Percentiles rank a stretch among this genome's conserved stretches.
Conservation (phyloP, 2,888 invertebrate species). For the Leptopilina drosophilae region DNA sequence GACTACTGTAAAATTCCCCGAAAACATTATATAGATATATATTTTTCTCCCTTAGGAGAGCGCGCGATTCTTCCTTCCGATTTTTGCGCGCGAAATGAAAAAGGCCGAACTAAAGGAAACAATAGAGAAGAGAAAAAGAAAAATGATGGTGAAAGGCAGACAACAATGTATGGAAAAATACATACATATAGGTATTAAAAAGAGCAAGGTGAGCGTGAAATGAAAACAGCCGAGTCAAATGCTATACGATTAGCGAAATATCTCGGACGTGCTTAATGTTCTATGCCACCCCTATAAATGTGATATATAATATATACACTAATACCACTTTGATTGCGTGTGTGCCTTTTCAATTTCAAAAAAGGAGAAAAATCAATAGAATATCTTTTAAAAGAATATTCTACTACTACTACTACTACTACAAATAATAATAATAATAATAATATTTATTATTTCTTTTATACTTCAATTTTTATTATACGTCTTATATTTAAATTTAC, state of each 20-base stretch:
- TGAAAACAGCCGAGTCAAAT: conserved; percentile 18
- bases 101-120: neutral
- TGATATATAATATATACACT: neutral
- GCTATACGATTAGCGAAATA: conserved; percentile 44
- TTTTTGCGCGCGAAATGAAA: neutral
- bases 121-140: neutral
- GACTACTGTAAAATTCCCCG: neutral
- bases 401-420: no score
- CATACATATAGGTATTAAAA: neutral
- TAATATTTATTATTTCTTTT: no score
- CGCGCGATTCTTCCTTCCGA: neutral
- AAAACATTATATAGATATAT: neutral
- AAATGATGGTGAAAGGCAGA: neutral
- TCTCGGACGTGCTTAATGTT: conserved; percentile 43
- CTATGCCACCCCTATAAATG: neutral
- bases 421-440: no score
- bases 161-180: neutral
- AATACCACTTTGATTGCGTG: neutral
- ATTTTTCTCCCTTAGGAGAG: neutral
- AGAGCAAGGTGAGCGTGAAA: conserved; percentile 13
- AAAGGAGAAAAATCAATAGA: neutral
- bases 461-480: no score
- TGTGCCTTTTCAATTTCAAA: neutral
- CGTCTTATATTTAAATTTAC: no score
- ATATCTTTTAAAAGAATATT: no score